These are phyloP conservation scores for Digitonthophagus gazella DNA, from an alignment of 2,888 invertebrate species.

Conservation along the genomic window DNA sequence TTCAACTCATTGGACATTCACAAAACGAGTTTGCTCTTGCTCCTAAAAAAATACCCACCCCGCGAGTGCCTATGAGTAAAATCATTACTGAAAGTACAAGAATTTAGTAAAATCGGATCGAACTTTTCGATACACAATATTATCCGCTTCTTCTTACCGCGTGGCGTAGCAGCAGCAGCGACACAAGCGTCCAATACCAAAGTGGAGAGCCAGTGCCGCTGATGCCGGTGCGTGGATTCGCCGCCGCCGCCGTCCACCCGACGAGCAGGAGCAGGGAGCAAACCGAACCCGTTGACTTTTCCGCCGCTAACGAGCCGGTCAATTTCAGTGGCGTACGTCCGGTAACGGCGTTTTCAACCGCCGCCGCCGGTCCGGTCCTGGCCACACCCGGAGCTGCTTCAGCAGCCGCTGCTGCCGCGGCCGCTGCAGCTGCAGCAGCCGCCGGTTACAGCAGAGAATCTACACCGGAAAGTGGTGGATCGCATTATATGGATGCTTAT, in stretches of 20 bases:
- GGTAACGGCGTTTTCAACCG: slow-evolving; percentile 50
- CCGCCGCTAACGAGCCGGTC: slow-evolving; percentile 63
- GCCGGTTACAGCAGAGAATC: slow-evolving; percentile 81
- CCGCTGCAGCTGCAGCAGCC: slow-evolving; percentile 56
- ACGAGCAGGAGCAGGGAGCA: slow-evolving; percentile 59
- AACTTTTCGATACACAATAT: neutral
- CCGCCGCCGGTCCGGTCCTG: slow-evolving; percentile 53
- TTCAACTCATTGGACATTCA: neutral
- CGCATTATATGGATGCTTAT: slow-evolving; percentile 85
- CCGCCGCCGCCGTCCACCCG: slow-evolving; percentile 55
- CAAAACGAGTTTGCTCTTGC: neutral
- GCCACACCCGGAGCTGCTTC: slow-evolving; percentile 54
- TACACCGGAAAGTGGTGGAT: slow-evolving; percentile 85
- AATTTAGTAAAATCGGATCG: too few species aligned
- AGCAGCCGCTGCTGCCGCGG: slow-evolving; percentile 45
- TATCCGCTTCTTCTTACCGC: neutral
- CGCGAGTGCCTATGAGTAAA: neutral
- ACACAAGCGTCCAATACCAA: slow-evolving; percentile 62
- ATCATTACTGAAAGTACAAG: neutral
- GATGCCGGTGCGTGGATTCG: slow-evolving; percentile 43
- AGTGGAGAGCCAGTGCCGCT: slow-evolving; percentile 52
- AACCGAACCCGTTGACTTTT: slow-evolving; percentile 72
- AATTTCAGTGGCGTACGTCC: slow-evolving; percentile 62
- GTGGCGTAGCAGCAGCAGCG: slow-evolving; percentile 47
- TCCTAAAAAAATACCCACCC: neutral